Evolutionary conservation across 2,797 vertebrate genomes (phyloP), one percentile per base, ranked within the genome.

Genomic region (Schizopygopsis malacanthus): DNA sequence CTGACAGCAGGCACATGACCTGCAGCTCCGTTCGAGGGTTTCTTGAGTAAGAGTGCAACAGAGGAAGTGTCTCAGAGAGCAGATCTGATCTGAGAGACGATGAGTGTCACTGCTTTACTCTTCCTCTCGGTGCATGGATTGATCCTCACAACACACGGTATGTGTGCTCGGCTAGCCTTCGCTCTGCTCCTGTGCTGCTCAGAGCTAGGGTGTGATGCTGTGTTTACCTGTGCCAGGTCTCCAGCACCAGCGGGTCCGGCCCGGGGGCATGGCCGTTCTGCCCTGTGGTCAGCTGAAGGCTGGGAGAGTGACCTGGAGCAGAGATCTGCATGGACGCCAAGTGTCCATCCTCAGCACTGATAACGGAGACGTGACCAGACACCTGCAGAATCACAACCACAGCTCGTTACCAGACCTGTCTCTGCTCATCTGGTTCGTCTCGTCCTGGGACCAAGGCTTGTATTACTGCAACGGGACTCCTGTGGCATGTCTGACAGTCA

Each of bases 401-500:
- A 84, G 47, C 45, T 15, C 63, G 1, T 43, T 84, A 9, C 5
- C 59, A 56, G 72, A 83, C 43, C 43, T 76, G 15, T 78, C 82
- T 52, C 37, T 84, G 59, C 69, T 84, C 39, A 69, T 84, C 61
- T 84, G 82, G 82, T 84, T 84, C 28, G 73, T 78, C 61, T 52
- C 73, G 11, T 18, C 47, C 54, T 12, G 9, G 61, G 82, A 84
- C 45, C 47, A 84, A 54, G 82, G 82, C 33, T 52, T 84, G 37
- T 84, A 78, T 77, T 78, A 78, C 69, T 84, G 82, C 73, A 84
- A 84, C 7, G 45, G 82, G 22, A 52, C 45, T 12, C 15, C 47
- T 25, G 82, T 69, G 61, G 82, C 73, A 4, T 84, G 72, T 78
- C 73, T 84, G 3, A 41, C 47, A 12, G 82, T 84, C 6, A 78